Conservation (phyloP, 2,113 vertebrate genomes). For the Empidonax traillii region DNA sequence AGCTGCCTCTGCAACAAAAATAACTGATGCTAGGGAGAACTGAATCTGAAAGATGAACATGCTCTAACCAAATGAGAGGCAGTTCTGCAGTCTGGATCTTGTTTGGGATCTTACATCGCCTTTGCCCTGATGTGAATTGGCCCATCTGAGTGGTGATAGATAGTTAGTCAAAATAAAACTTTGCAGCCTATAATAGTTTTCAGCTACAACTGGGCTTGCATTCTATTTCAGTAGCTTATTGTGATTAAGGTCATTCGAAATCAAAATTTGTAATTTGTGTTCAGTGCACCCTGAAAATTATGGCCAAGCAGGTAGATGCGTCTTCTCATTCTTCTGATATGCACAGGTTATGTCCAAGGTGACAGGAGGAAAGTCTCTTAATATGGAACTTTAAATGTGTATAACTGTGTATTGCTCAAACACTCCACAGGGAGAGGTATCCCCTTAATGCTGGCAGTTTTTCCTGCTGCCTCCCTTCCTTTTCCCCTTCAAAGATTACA, state of each 20-base stretch:
- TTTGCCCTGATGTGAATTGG: neutral
- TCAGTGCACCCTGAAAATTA: neutral
- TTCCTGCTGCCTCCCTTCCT: neutral
- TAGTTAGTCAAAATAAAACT: neutral
- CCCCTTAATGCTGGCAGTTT: rapidly evolving
- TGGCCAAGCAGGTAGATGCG: neutral
- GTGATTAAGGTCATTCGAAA: neutral
- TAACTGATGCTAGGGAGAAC: neutral
- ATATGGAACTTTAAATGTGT: neutral
- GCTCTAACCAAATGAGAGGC: neutral
- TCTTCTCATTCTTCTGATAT: neutral
- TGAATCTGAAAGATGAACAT: neutral
- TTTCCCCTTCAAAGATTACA: neutral
- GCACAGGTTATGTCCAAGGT: neutral
- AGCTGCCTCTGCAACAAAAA: neutral
- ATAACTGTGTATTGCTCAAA: neutral
- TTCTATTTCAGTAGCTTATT: neutral
- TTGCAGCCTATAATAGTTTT: neutral
- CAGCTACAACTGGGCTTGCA: neutral
- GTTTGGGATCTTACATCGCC: neutral
- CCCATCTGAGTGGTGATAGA: neutral
- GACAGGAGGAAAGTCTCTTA: neutral
- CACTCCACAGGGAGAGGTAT: neutral
- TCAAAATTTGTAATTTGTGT: neutral
- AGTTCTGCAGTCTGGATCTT: neutral